These are phyloP conservation scores for Cotesia congregata DNA, from an alignment of 2,888 invertebrate species.

Conservation along the genomic window DNA sequence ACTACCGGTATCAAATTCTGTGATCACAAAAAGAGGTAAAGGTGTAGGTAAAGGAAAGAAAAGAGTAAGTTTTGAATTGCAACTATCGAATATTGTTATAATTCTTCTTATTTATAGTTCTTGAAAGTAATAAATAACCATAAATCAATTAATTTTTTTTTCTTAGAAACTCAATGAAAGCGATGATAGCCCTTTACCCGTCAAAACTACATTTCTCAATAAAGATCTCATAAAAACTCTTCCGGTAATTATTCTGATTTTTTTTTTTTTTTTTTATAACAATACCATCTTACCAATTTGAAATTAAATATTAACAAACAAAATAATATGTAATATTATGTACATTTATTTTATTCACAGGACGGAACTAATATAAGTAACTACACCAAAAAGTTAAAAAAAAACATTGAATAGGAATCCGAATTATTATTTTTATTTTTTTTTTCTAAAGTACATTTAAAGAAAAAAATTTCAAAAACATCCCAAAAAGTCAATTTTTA, in stretches of 20 bases:
- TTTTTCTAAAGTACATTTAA: too few species aligned
- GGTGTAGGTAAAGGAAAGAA: constrained; percentile 1
- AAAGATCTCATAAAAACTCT: too few species aligned
- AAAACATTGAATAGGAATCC: too few species aligned
- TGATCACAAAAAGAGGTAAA: background rate
- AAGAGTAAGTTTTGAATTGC: constrained; percentile 11
- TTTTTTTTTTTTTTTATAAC: background rate
- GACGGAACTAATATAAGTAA: too few species aligned
- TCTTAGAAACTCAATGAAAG: too few species aligned
- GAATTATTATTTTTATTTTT: too few species aligned
- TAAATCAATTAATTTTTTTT: constrained; percentile 1
- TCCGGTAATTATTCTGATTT: too few species aligned
- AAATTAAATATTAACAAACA: constrained; percentile 3
- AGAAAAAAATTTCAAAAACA: too few species aligned
- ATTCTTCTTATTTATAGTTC: constrained; percentile 10
- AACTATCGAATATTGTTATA: constrained; percentile 12
- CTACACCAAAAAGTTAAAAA: too few species aligned
- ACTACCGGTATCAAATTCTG: background rate
- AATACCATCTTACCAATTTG: background rate
- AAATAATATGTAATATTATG: background rate
- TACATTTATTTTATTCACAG: background rate
- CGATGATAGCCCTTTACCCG: background rate
- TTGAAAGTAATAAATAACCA: background rate
- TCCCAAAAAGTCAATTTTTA: too few species aligned
- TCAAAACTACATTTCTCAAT: too few species aligned